Conservation (phyloP, 2,888 invertebrate species). For the Tyria jacobaeae region DNA sequence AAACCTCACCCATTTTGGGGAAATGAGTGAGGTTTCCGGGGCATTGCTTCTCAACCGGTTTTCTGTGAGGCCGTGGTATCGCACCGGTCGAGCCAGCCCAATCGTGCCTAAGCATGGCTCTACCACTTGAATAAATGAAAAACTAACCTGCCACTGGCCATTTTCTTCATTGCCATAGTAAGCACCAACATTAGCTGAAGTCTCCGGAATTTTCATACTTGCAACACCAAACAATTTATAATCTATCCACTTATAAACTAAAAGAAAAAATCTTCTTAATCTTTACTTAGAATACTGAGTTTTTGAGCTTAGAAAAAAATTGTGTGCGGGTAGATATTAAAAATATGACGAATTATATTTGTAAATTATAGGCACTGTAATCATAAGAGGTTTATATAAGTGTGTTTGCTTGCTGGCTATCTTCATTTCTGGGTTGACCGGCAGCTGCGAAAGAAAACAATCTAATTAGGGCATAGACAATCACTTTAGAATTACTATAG, state of each 20-base stretch:
- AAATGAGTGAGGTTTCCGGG: too few relatives aligned
- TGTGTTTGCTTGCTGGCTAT: constrained; percentile 57
- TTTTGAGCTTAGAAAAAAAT: constrained; percentile 35
- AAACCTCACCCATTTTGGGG: too few relatives aligned
- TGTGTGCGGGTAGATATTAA: constrained; percentile 24
- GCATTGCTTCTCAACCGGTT: too few relatives aligned
- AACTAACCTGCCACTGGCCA: constrained; percentile 80
- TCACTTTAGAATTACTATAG: too few relatives aligned
- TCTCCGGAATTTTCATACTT: constrained; percentile 84
- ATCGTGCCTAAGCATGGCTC: too few relatives aligned
- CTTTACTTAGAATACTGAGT: constrained; percentile 33
- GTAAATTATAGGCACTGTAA: constrained; percentile 56
- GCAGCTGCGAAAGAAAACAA: constrained; percentile 57
- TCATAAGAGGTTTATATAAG: constrained; percentile 56
- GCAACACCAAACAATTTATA: constrained; percentile 45
- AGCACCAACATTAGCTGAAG: constrained; percentile 75
- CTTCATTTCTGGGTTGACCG: constrained; percentile 73
- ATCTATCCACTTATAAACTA: constrained; percentile 54
- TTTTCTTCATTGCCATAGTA: constrained; percentile 81
- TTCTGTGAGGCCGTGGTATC: too few relatives aligned
- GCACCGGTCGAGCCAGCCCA: too few relatives aligned
- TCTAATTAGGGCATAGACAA: background rate
- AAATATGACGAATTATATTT: constrained; percentile 35
- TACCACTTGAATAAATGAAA: background rate
- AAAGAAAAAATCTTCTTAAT: constrained; percentile 33